Conservation (phyloP, 30 jellyfish, hydroid and myxozoan genomes). For the Pseudorhiza aurosa region DNA sequence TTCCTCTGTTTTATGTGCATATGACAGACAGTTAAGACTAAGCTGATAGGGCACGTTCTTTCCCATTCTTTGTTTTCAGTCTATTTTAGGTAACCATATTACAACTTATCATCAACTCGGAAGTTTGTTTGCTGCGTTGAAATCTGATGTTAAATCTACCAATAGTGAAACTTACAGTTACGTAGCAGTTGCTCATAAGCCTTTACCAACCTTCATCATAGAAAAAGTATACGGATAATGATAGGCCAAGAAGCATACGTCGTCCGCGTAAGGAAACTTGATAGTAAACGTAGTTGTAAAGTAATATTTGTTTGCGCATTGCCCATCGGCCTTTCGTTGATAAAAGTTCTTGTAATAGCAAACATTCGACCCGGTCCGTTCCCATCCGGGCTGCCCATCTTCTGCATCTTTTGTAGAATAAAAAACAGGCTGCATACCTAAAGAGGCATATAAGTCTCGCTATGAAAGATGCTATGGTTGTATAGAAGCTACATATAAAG, state of each 20-base stretch:
- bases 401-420: slow-evolving; percentile 78
- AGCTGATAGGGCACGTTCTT: too few species aligned
- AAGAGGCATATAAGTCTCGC: not conserved
- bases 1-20: too few species aligned
- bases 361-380: slow-evolving; percentile 81
- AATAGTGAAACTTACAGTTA: too few species aligned
- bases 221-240: slow-evolving; percentile 87
- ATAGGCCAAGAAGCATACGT: slow-evolving; percentile 89
- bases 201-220: slow-evolving; percentile 67
- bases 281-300: slow-evolving; percentile 93
- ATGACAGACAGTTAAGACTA: too few species aligned
- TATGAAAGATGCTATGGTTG: too few species aligned
- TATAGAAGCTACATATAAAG: too few species aligned
- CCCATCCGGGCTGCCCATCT: slow-evolving; percentile 93
- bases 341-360: slow-evolving; percentile 88
- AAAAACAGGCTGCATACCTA: slow-evolving; percentile 95
- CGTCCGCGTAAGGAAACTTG: slow-evolving; percentile 80
- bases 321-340: slow-evolving; percentile 46
- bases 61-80: too few species aligned
- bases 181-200: too few species aligned
- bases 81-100: too few species aligned
- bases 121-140: too few species aligned
- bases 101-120: too few species aligned
- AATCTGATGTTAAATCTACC: too few species aligned
- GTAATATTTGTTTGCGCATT: slow-evolving; percentile 37